A percentile compares a stretch with the other conserved stretches of the same genome.
These are phyloP conservation scores for Neodiprion pinetum DNA, from an alignment of 1,140 invertebrate species.

Conservation along the genomic window DNA sequence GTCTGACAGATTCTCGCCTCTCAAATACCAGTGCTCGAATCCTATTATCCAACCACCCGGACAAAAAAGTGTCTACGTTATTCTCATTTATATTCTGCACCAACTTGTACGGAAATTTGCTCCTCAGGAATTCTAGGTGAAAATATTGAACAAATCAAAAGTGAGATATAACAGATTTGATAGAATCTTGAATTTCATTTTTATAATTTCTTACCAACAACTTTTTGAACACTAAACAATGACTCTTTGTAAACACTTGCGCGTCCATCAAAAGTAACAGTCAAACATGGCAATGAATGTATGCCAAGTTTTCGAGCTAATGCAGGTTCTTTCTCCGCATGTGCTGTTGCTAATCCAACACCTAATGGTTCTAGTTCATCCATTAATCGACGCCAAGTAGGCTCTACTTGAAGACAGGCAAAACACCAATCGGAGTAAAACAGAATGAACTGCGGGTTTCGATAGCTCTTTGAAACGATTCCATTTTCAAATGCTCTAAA, in stretches of 20 bases:
- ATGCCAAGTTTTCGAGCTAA: slow-evolving; percentile 81
- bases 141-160: slow-evolving; percentile 25
- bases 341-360: slow-evolving; percentile 78
- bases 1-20: slow-evolving; percentile 73
- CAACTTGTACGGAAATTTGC: slow-evolving; percentile 83
- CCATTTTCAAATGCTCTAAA: slow-evolving; percentile 86
- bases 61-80: slow-evolving; percentile 81
- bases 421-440: slow-evolving; percentile 96
- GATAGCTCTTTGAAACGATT: slow-evolving; percentile 81
- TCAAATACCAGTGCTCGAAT: slow-evolving; percentile 91
- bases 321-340: slow-evolving; percentile 80
- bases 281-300: slow-evolving; percentile 79
- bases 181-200: not conserved
- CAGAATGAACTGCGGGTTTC: slow-evolving; percentile 82
- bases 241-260: slow-evolving; percentile 82
- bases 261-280: slow-evolving; percentile 83
- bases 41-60: slow-evolving; percentile 90
- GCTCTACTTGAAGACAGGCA: slow-evolving; percentile 84
- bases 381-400: slow-evolving; percentile 80
- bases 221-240: slow-evolving; percentile 77
- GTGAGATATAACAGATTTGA: not conserved
- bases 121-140: slow-evolving; percentile 80
- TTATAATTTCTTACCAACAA: slow-evolving; percentile 68
- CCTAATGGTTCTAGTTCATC: slow-evolving; percentile 84
- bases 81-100: slow-evolving; percentile 74